A percentile compares a stretch with the other conserved stretches of the same genome.
These are phyloP conservation scores for Disparrhopalites patrizii DNA, from an alignment of 2,888 invertebrate genomes.

Conservation along the genomic window DNA sequence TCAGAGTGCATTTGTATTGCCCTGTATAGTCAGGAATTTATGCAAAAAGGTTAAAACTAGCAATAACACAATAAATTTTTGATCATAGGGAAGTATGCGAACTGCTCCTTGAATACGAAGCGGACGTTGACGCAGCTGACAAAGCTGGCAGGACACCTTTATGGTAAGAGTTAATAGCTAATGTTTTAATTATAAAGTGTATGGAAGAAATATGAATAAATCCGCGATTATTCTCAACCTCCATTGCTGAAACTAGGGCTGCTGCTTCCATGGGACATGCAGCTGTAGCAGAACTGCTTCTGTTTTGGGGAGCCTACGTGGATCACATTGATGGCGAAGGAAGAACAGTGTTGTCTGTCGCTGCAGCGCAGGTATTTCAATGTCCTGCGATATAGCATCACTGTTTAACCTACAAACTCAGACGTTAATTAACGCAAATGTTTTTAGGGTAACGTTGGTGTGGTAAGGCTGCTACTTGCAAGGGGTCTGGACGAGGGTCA, in stretches of 20 bases:
- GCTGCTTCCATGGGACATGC: constrained; percentile 52
- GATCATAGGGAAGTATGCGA: constrained; percentile 76
- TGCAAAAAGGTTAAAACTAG: neutral
- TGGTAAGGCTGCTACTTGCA: constrained; percentile 82
- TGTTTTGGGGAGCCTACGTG: constrained; percentile 94
- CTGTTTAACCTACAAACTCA: neutral
- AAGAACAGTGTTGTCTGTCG: constrained; percentile 55
- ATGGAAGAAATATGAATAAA: neutral
- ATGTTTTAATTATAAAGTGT: constrained; percentile 88
- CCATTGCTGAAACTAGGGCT: no score
- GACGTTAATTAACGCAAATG: neutral
- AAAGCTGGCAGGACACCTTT: constrained; percentile 76
- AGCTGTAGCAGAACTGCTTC: constrained; percentile 73
- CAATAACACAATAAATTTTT: constrained; percentile 2
- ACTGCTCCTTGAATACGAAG: constrained; percentile 82
- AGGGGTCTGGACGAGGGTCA: constrained; percentile 63
- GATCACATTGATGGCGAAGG: constrained; percentile 81
- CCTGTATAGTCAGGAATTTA: no score
- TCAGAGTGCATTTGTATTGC: no score
- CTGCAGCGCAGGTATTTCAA: constrained; percentile 49
- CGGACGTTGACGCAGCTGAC: constrained; percentile 84
- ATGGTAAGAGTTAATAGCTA: no score
- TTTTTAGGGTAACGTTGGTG: constrained; percentile 72
- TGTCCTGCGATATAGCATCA: neutral
- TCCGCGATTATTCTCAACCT: neutral